Evolutionary conservation across 2,888 invertebrate species (phyloP), one percentile per base, ranked within the genome.

Genomic region (Polydesmus complanatus): DNA sequence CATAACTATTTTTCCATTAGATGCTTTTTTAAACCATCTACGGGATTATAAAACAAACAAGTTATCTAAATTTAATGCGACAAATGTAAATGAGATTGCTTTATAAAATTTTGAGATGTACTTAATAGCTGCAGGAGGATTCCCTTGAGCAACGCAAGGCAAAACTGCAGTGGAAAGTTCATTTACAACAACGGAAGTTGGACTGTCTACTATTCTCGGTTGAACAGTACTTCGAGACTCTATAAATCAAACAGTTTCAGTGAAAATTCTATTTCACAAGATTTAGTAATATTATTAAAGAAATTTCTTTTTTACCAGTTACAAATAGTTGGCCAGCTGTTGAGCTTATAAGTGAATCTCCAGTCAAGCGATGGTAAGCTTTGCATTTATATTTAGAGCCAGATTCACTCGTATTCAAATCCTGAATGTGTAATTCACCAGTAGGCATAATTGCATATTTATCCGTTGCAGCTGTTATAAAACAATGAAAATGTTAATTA

Each of bases 81-180:
- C 26, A 5, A 14, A 50, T 57, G n/a, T 37, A 51, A 51, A 25
- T n/a, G 23, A 54, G 8, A 18, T 14, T 19, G 8, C 14, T 52
- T 21, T 52, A 11, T 52, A 11, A 18, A 2, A 8, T 1, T 21
- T 27, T 5, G 23, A 47, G 19, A 37, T 1, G 21, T 27, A 21
- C 37, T 23, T 52, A 18, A 61, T 26, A 2, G 47, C 8, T 1
- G 61, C 57, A 3, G 22, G 5, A 5, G 61, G 61, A 56, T 22
- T 52, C 1, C 61, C 61, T 52, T 61, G 61, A 23, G 57, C 57
- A 37, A 52, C 61, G 25, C 61, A 61, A 18, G 61, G 37, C 27
- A 61, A 51, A 8, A 21, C 53, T n/a, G 57, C 57, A 57, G 21
- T 37, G n/a, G 27, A 23, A 1, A 37, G 56, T 3, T 22, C 11